Evolutionary conservation across 2,113 vertebrate genomes (phyloP).

Genomic region (Seriola quinqueradiata): DNA sequence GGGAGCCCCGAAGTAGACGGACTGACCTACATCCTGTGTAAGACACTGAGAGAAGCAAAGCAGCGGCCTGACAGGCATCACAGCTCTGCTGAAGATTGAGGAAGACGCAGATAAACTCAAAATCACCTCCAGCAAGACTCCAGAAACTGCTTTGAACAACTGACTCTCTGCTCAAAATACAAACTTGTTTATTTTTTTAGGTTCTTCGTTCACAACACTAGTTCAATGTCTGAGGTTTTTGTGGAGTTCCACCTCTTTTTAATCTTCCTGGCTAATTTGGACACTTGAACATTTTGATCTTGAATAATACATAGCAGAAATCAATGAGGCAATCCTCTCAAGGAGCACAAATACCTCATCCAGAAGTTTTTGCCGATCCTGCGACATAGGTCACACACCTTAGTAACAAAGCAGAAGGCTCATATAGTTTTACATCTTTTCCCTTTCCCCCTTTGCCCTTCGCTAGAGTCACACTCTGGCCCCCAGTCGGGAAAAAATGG

Average conservation of each 20-base stretch:
- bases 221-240: constrained; percentile 82
- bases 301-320: constrained; percentile 56
- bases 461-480: constrained; percentile 72
- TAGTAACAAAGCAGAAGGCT: constrained; percentile 48
- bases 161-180: constrained; percentile 21
- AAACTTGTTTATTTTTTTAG: constrained; percentile 28
- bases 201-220: constrained; percentile 52
- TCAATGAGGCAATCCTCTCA: constrained; percentile 77
- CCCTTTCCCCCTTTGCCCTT: constrained; percentile 61
- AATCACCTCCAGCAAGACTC: constrained; percentile 42
- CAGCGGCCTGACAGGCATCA: constrained; percentile 45
- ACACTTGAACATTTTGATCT: constrained; percentile 77
- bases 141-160: constrained; percentile 28
- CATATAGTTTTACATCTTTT: constrained; percentile 42
- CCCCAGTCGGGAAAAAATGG: constrained; percentile 77
- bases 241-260: constrained; percentile 83
- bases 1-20: constrained; percentile 65
- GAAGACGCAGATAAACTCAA: constrained; percentile 54
- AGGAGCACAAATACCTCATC: constrained; percentile 77
- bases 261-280: constrained; percentile 81
- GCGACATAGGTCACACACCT: constrained; percentile 68
- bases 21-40: constrained; percentile 74
- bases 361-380: constrained; percentile 74
- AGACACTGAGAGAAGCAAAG: constrained; percentile 49
- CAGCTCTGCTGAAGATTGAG: constrained; percentile 48